Base-by-base conservation (phyloP, 2,888 invertebrate species). In the Microctonus aethiopoides region DNA sequence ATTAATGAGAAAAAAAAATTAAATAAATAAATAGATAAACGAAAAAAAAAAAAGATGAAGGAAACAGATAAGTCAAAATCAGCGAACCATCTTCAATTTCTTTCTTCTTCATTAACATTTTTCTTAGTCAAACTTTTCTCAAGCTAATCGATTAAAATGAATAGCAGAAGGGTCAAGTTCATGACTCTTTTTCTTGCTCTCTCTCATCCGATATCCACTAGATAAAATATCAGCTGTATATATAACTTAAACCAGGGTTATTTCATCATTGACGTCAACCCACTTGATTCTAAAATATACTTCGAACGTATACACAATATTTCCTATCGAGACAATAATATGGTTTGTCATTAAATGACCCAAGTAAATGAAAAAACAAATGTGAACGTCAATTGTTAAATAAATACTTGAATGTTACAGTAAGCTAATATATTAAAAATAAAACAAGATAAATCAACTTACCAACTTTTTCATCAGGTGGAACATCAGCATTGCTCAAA, bases 381-480 rank as follows among this genome's bases (percentile, higher is more conserved):
- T 29, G 7, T 29, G 7, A 29, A 29, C 3, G 3, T 29, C 7
- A 16, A 16, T 20, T 46, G 1, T 7, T 6, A 16, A 16, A n/a
- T 46, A 16, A 6, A 16, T 46, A n/a, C 7, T n/a, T 9, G 16
- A 46, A 16, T 4, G 16, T 16, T 20, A n/a, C n/a, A n/a, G n/a
- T n/a, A 16, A 4, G 16, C 16, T n/a, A 34, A 34, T 22, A 34
- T 22, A 36, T 59, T 57, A 57, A 26, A n/a, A n/a, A n/a, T n/a
- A n/a, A n/a, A n/a, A n/a, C n/a, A n/a, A n/a, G n/a, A 34, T 22
- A 32, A 16, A 13, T 10, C 7, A 59, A 83, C 88, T 89, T 82
- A 92, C 93, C 93, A 80, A 90, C 92, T 91, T 95, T 95, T 86
- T 96, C 95, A 81, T 95, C 95, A 10, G 92, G 90, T 39, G 94